Evolutionary conservation across 2,113 vertebrate species (phyloP).

Genomic region (Pleuronectes platessa): DNA sequence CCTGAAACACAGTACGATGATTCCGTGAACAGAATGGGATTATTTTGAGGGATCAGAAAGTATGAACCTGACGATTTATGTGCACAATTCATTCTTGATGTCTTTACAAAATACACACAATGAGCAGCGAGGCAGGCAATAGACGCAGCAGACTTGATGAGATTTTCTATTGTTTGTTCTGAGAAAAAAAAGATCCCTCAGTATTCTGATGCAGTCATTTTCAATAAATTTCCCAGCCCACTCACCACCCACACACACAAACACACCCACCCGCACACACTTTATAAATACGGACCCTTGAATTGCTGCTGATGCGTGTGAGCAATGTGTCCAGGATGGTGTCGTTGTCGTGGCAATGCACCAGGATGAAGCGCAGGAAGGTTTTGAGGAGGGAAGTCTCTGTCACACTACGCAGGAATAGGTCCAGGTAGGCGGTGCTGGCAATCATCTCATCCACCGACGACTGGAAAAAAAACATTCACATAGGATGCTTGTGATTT

Average conservation of each 20-base stretch:
- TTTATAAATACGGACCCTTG: conserved; percentile 83
- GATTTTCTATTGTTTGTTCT: conserved; percentile 19
- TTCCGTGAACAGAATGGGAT: not conserved
- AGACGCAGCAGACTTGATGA: not conserved
- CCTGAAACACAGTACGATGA: not conserved
- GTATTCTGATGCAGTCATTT: not conserved
- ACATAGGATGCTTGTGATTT: not conserved
- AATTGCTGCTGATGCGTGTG: conserved; percentile 94
- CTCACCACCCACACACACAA: conserved; percentile 41
- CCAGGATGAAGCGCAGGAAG: conserved; percentile 94
- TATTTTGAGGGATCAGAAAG: too few species aligned
- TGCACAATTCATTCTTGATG: not conserved
- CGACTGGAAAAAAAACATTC: conserved; percentile 78
- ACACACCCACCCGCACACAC: not conserved
- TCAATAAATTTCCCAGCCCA: conserved; percentile 37
- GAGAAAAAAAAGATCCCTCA: not conserved
- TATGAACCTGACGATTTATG: too few species aligned
- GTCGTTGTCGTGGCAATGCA: conserved; percentile 92
- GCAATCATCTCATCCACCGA: conserved; percentile 97
- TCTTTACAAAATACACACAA: not conserved
- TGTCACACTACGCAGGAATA: conserved; percentile 93
- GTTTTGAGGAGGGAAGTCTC: conserved; percentile 92
- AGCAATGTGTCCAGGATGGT: conserved; percentile 96
- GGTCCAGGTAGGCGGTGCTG: conserved; percentile 96
- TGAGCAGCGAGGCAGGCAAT: not conserved